phyloP scores from a whole-genome alignment of 2,797 vertebrate species.

The Takifugu ocellatus region DNA sequence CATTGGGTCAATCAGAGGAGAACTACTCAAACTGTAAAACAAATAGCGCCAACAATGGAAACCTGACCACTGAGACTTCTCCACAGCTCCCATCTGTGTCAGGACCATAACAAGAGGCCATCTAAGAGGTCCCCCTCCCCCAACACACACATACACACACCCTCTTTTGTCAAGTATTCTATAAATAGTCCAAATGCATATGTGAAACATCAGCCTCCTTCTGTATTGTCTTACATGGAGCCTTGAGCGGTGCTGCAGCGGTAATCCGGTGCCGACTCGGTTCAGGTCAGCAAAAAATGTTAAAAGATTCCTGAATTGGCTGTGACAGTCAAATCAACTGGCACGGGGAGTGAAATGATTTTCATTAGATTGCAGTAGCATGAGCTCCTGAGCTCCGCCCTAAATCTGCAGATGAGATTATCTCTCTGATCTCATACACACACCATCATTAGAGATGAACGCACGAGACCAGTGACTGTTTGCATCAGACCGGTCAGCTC shows the following conservation, averaged over 20 bases:
- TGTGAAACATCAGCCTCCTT: conserved; percentile 44
- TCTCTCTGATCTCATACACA: conserved; percentile 17
- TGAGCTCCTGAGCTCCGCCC: not conserved
- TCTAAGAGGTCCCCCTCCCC: conserved; percentile 28
- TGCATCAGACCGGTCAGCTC: not conserved
- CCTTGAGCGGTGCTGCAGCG: conserved; percentile 31
- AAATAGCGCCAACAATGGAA: conserved; percentile 23
- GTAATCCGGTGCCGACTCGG: conserved; percentile 4
- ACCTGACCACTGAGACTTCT: conserved; percentile 20
- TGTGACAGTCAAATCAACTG: conserved; percentile 6
- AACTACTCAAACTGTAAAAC: not conserved
- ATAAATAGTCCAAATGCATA: conserved; percentile 63
- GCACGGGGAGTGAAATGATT: conserved; percentile 12
- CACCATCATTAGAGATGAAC: conserved; percentile 3
- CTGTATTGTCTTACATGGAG: conserved; percentile 51
- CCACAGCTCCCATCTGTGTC: conserved; percentile 13
- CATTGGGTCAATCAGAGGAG: no score
- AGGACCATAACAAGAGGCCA: conserved; percentile 37
- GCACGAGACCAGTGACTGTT: not conserved
- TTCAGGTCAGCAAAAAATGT: not conserved
- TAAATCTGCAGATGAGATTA: conserved; percentile 39
- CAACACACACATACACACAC: not conserved
- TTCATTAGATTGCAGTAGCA: conserved; percentile 12
- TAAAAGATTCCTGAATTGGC: not conserved
- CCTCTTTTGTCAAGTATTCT: conserved; percentile 34